A percentile compares a stretch with the other conserved stretches of the same genome.
phyloP scores from a whole-genome alignment of 2,113 vertebrate species.

The Meleagris gallopavo region DNA sequence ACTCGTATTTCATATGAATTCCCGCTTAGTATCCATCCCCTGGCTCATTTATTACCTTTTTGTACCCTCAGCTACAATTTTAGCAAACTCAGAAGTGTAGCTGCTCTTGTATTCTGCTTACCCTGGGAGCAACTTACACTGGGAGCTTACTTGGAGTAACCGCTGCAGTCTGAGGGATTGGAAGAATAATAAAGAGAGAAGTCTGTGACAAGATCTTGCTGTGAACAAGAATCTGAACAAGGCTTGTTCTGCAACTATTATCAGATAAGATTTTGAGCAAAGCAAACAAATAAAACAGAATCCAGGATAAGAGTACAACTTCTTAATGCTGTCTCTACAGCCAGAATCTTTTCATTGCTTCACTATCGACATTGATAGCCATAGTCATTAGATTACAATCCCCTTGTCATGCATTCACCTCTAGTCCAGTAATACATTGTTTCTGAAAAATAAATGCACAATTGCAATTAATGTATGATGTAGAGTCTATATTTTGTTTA shows the following conservation, averaged over 20 bases:
- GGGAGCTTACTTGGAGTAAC: background rate
- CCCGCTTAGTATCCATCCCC: rapidly evolving
- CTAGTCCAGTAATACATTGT: background rate
- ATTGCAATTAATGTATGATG: background rate
- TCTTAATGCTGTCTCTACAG: background rate
- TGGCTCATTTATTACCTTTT: background rate
- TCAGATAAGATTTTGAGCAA: background rate
- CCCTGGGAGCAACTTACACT: background rate
- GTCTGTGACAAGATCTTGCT: background rate
- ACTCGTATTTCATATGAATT: background rate
- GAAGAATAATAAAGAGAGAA: rapidly evolving
- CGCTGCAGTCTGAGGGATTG: background rate
- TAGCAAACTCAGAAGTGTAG: background rate
- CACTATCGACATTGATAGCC: background rate
- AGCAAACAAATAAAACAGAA: background rate
- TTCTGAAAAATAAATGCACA: background rate
- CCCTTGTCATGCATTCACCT: background rate
- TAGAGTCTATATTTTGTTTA: background rate
- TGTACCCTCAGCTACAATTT: background rate
- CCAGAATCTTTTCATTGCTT: background rate
- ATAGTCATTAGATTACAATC: background rate
- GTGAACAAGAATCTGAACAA: background rate
- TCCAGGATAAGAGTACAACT: background rate
- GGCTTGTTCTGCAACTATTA: background rate
- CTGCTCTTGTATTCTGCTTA: background rate